Evolutionary conservation across 2,113 vertebrate genomes (phyloP), one percentile per base, ranked within the genome.

Genomic region (Stegostoma tigrinum): DNA sequence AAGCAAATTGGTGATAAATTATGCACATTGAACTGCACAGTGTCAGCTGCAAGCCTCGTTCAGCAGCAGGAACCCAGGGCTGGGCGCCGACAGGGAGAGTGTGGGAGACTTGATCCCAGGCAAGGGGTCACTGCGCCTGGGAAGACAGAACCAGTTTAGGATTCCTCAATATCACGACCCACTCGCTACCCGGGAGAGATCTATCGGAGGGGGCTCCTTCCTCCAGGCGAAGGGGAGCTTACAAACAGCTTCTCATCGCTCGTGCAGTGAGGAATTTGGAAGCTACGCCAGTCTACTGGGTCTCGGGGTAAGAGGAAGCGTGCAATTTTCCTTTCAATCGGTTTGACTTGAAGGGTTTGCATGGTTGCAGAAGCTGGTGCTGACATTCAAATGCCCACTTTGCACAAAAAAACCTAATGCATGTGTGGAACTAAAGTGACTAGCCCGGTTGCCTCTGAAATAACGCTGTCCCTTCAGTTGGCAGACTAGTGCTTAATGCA

Each of bases 1-100:
- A 93, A 38, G 61, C 89, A 66, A 93, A 93, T 38, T 93, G 89
- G 61, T 42, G 89, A 38, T 66, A 93, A 93, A 93, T 93, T 66
- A 93, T 64, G 61, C 89, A n/a, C 89, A 93, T 6, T n/a, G 87
- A 66, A 80, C 75, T 38, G 75, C 75, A 80, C 75, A 38, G 89
- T 38, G 34, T 38, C 61, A 93, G 89, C 61, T n/a, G 61, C 89
- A 2, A 66, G 15, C 61, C 61, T 93, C 30, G n/a, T 67, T 67
- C 89, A 66, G 61, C 23, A 38, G 89, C 89, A 38, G 55, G 61
- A 66, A 67, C 61, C 12, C 17, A 21, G 30, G 61, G 5, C 34
- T 64, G 55, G 64, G 27, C 23, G 89, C n/a, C 64, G 52, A 17
- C 5, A 3, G 89, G 19, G 30, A 12, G 48, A 86, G 15, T 19